phyloP scores from a whole-genome alignment of 2,113 vertebrate genomes.

The Peromyscus californicus region DNA sequence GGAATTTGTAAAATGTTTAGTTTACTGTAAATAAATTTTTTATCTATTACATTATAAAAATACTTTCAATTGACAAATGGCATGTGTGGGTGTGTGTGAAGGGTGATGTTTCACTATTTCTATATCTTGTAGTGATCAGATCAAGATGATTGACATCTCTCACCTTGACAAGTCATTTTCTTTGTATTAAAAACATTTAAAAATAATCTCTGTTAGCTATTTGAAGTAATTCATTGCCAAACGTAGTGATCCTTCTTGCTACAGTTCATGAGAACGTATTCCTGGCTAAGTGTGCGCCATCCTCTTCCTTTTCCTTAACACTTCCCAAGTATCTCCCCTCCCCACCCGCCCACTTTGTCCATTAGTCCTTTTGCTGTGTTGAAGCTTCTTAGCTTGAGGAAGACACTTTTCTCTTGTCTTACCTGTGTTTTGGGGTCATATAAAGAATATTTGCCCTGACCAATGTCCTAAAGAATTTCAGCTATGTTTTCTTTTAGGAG shows the following conservation, averaged over 20 bases:
- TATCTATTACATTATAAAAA: background rate
- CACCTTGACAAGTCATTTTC: background rate
- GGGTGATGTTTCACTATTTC: background rate
- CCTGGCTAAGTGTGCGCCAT: accelerated
- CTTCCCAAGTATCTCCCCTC: background rate
- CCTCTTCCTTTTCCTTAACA: too few species aligned
- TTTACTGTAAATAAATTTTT: background rate
- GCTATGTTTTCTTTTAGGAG: background rate
- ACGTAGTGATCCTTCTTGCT: background rate
- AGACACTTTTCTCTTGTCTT: background rate
- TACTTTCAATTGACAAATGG: background rate
- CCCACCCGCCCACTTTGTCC: background rate
- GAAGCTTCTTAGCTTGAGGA: background rate
- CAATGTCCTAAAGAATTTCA: background rate
- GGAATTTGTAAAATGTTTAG: background rate
- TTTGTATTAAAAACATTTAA: background rate
- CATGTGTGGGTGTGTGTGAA: background rate
- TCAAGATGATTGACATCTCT: background rate
- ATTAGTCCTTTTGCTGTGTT: background rate
- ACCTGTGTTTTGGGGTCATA: background rate
- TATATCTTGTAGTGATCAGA: background rate
- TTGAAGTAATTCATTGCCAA: background rate
- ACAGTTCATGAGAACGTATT: background rate
- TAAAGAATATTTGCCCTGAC: background rate
- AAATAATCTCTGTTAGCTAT: background rate